phyloP scores from a whole-genome alignment of 2,797 vertebrate species.

The Characodon lateralis region DNA sequence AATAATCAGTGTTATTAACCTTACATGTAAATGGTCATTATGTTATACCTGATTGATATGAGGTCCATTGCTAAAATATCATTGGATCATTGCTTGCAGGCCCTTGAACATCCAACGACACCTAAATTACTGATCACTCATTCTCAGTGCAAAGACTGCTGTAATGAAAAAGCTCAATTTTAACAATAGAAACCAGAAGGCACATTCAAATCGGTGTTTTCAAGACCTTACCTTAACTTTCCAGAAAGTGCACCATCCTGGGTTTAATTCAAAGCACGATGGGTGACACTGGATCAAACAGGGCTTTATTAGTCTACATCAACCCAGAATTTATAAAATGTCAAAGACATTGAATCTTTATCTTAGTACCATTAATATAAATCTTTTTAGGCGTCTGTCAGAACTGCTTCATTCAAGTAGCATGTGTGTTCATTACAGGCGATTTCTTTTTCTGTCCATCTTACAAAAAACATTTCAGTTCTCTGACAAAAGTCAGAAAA shows the following conservation, averaged over 20 bases:
- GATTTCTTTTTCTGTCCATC: not conserved
- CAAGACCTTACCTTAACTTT: slow-evolving; percentile 5
- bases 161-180: slow-evolving; percentile 23
- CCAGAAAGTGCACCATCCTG: slow-evolving; percentile 1
- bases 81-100: not conserved
- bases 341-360: not conserved
- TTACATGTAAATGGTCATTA: not conserved
- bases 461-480: not conserved
- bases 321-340: slow-evolving; percentile 1
- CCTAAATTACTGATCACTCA: slow-evolving; percentile 17
- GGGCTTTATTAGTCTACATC: not conserved
- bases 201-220: slow-evolving; percentile 14
- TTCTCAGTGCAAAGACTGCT: slow-evolving; percentile 13
- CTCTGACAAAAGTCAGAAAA: slow-evolving; percentile 4
- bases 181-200: slow-evolving; percentile 4
- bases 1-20: not conserved
- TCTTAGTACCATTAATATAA: not conserved
- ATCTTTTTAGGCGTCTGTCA: not conserved
- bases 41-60: not conserved
- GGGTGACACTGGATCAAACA: slow-evolving; percentile 10
- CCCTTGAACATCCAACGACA: slow-evolving; percentile 2
- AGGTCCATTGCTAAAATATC: not conserved
- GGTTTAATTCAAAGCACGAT: slow-evolving; percentile 18
- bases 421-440: not conserved
- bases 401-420: not conserved